Evolutionary conservation across 92 coral and sea anemone species (phyloP).

Genomic region (Scolanthus callimorphus): DNA sequence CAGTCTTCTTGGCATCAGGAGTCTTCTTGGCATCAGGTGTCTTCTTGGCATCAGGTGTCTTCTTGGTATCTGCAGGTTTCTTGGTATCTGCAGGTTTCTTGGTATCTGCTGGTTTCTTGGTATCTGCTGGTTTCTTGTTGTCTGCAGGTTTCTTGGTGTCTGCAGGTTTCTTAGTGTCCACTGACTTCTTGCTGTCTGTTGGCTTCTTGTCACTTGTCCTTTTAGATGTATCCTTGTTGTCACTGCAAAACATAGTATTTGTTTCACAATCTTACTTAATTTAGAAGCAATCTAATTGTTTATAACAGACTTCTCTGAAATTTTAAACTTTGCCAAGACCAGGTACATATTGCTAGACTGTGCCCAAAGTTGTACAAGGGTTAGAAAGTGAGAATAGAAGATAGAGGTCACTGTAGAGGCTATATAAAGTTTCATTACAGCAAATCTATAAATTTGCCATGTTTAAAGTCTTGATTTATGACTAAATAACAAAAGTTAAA

Average conservation of each 20-base stretch:
- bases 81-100: background rate
- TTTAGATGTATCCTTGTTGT: constrained; percentile 11
- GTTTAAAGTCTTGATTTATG: too few relatives aligned
- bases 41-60: constrained; percentile 18
- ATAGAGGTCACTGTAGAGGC: too few relatives aligned
- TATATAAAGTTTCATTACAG: too few relatives aligned
- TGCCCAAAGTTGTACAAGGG: too few relatives aligned
- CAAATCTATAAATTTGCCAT: too few relatives aligned
- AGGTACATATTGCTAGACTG: too few relatives aligned
- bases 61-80: constrained; percentile 1
- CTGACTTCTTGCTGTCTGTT: background rate
- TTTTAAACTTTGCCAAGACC: background rate
- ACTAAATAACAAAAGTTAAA: too few relatives aligned
- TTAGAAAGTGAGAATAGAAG: too few relatives aligned
- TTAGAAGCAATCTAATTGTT: too few relatives aligned
- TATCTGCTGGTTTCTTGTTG: background rate
- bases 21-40: constrained; percentile 27
- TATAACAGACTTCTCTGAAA: too few relatives aligned
- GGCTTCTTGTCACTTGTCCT: background rate
- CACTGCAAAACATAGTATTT: too few relatives aligned
- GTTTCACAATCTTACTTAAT: too few relatives aligned
- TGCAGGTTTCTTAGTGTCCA: background rate
- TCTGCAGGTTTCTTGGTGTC: background rate
- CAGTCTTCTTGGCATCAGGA: constrained; percentile 27
- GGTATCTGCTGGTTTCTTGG: background rate